A percentile compares a stretch with the other conserved stretches of the same genome.
These are phyloP conservation scores for Scaptomyza flava DNA, from an alignment of 2,888 invertebrate species.

Conservation along the genomic window DNA sequence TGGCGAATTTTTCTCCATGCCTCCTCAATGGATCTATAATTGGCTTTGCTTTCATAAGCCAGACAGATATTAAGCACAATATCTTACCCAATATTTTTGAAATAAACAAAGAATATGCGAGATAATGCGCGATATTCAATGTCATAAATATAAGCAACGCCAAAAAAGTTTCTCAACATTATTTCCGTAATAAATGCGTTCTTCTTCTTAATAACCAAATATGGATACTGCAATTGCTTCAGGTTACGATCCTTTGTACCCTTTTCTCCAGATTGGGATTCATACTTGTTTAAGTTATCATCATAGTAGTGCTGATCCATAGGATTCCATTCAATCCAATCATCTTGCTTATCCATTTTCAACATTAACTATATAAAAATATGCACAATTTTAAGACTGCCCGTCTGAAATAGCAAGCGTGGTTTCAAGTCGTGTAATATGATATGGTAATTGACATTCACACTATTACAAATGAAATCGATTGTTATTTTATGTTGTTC, in stretches of 20 bases:
- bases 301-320: slow-evolving; percentile 44
- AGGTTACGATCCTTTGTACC: neutral
- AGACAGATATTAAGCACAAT: neutral
- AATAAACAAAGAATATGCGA: slow-evolving; percentile 46
- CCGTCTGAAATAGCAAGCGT: neutral
- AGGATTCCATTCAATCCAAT: slow-evolving; percentile 50
- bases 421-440: neutral
- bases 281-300: slow-evolving; percentile 32
- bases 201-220: slow-evolving; percentile 46
- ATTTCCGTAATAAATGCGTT: slow-evolving; percentile 18
- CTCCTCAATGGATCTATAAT: slow-evolving; percentile 40
- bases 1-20: slow-evolving; percentile 33
- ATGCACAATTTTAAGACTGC: neutral
- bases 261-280: neutral
- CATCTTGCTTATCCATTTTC: slow-evolving; percentile 16
- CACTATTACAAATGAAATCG: neutral
- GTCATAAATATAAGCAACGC: slow-evolving; percentile 22
- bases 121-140: slow-evolving; percentile 21
- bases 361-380: neutral
- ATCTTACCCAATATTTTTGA: slow-evolving; percentile 52
- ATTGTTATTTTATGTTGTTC: neutral
- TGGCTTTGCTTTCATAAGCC: neutral
- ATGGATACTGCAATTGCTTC: slow-evolving; percentile 41
- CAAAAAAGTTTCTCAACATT: slow-evolving; percentile 47
- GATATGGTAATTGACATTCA: slow-evolving; percentile 3